These are phyloP conservation scores for Sprattus sprattus DNA, from an alignment of 2,113 vertebrate species.

Conservation along the genomic window DNA sequence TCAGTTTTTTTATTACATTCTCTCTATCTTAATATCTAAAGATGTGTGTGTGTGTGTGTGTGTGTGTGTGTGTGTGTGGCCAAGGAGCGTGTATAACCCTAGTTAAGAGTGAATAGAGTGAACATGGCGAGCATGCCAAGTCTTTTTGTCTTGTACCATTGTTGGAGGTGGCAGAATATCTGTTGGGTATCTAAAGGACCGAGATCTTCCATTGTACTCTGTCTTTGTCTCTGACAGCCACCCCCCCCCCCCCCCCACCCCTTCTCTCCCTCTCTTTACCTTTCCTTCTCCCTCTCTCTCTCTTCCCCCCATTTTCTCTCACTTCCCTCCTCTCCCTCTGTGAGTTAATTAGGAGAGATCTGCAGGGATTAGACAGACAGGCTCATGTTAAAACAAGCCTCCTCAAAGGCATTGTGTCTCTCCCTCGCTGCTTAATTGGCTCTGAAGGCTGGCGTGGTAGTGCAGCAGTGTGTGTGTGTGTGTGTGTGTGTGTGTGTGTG, in stretches of 20 bases:
- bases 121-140: not conserved
- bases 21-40: too few species aligned
- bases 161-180: not conserved
- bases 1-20: too few species aligned
- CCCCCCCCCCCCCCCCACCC: not conserved
- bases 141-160: not conserved
- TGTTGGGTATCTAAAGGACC: not conserved
- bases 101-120: not conserved
- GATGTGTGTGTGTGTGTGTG: not conserved
- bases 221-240: not conserved
- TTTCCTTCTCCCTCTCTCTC: not conserved
- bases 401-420: not conserved
- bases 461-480: too few species aligned
- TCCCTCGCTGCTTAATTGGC: not conserved
- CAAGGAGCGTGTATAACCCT: not conserved
- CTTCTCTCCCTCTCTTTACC: not conserved
- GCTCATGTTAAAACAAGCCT: conserved; percentile 9
- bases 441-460: not conserved
- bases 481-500: too few species aligned
- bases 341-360: not conserved
- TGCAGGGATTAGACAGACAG: not conserved
- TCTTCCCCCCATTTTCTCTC: not conserved
- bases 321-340: not conserved
- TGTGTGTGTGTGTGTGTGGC: not conserved
- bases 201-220: not conserved